Evolutionary conservation across 2,888 invertebrate genomes (phyloP), one percentile per base, ranked within the genome.

Genomic region (Dyspetes luteomarginatus): DNA sequence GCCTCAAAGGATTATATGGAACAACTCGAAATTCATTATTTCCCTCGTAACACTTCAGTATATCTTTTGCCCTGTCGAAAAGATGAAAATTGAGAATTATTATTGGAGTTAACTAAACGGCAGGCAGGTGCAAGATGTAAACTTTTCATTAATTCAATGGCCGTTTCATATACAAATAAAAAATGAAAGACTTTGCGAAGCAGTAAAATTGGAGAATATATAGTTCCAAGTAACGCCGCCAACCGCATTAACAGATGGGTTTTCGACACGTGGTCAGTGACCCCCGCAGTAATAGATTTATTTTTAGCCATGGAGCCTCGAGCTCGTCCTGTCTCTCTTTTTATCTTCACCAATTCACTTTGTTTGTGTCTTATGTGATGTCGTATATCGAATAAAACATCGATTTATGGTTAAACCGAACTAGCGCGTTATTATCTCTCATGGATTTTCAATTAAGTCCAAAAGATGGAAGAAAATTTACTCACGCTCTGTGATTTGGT

Each of bases 401-500:
- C n/a, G n/a, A n/a, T n/a, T n/a, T n/a, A n/a, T n/a, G n/a, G n/a
- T n/a, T n/a, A n/a, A n/a, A n/a, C n/a, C n/a, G n/a, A n/a, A n/a
- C n/a, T n/a, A n/a, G n/a, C n/a, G n/a, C n/a, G n/a, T n/a, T n/a
- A n/a, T n/a, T n/a, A n/a, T n/a, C n/a, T n/a, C n/a, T n/a, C n/a
- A n/a, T n/a, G 17, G 48, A 48, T 48, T 15, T 48, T 17, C 15
- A 48, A 7, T 48, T n/a, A 17, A 48, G 5, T 19, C 3, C 12
- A 36, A 4, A 36, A 36, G 7, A 12, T 36, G 36, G 9, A 2
- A 12, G 4, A 36, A 74, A n/a, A n/a, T n/a, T n/a, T 65, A 89
- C 91, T 93, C 92, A 96, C 96, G 94, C 94, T 81, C 90, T 88
- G 81, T 93, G 94, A 87, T 94, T 94, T 81, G 93, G 92, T 22